phyloP scores from a whole-genome alignment of 2,888 invertebrate species.

The Acronicta alni region DNA sequence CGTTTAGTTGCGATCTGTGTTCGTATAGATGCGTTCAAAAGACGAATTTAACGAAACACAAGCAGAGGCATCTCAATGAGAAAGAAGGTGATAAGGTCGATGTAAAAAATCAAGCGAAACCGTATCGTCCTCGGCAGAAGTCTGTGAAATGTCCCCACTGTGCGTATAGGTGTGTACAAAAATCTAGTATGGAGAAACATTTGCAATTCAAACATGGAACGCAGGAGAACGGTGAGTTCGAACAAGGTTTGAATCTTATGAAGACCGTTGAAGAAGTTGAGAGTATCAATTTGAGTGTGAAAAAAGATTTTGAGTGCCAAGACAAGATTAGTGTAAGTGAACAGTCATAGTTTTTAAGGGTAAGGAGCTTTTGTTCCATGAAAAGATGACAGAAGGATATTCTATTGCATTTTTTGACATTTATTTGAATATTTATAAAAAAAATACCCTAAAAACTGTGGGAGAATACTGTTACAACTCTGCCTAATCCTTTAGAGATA shows the following conservation, averaged over 20 bases:
- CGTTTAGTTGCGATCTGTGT: conserved; percentile 85
- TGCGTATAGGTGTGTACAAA: conserved; percentile 82
- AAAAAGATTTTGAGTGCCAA: conserved; percentile 60
- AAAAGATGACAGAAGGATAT: conserved; percentile 11
- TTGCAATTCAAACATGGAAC: conserved; percentile 77
- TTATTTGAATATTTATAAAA: not conserved
- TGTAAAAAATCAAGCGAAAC: conserved; percentile 73
- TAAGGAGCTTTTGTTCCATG: conserved; percentile 19
- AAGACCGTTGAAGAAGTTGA: conserved; percentile 59
- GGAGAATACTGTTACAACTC: too few relatives aligned
- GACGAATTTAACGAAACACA: conserved; percentile 85
- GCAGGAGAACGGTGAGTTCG: conserved; percentile 53
- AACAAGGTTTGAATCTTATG: conserved; percentile 56
- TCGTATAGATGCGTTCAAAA: conserved; percentile 86
- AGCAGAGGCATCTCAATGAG: conserved; percentile 82
- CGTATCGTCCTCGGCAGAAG: conserved; percentile 82
- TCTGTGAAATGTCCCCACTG: conserved; percentile 82
- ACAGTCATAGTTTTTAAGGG: conserved; percentile 53
- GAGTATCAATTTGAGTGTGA: conserved; percentile 74
- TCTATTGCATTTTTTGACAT: conserved; percentile 23
- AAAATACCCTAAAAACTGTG: too few relatives aligned
- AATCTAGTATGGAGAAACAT: conserved; percentile 85
- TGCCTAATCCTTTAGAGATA: too few relatives aligned
- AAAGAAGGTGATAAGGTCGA: conserved; percentile 74
- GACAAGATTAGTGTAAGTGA: conserved; percentile 37